Evolutionary conservation across 2,888 invertebrate species (phyloP), one percentile per base, ranked within the genome.

Genomic region (Vannuccia rotundouncinata): DNA sequence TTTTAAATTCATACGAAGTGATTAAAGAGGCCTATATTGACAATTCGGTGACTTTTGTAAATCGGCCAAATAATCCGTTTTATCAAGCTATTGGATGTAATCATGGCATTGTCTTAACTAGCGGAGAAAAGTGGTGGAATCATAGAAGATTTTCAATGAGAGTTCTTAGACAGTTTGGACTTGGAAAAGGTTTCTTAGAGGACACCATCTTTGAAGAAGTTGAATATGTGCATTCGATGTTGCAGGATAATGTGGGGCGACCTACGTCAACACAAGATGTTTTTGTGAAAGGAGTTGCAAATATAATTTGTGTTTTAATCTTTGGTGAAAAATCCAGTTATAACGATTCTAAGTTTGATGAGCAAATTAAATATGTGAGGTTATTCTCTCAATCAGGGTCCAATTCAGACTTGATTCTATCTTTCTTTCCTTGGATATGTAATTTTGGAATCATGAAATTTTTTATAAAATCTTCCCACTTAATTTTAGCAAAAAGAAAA

Each of bases 101-200:
- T 25, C 27, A 29, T 74, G 78, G 78, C 1, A 59, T 78, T 78
- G 1, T 78, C 22, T 25, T 73, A 1, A 59, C 28, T 1, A 66
- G 60, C 29, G 66, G 66, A 2, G 78, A 78, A 78, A 60, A 28
- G 28, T 78, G 78, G 78, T 22, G 28, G 1, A 78, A 59, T 59
- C 78, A 78, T 60, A 30, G 78, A 78, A 30, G 78, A 10, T 78
- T 78, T 78, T 59, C 78, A 5, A n/a, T 78, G 1, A 59, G 66
- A 78, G 78, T 78, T 66, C 60, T 78, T 25, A 30, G 29, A 60
- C 28, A 78, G 2, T 78, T 78, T 28, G 78, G 78, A 1, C 60
- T 78, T 45, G 78, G 78, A 28, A 78, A 78, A 66, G 25, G 66
- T 66, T 66, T 27, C 22, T 22, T 66, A n/a, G 22, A 66, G 25